phyloP scores from a whole-genome alignment of 2,113 vertebrate species.

The Marmota flaviventris region DNA sequence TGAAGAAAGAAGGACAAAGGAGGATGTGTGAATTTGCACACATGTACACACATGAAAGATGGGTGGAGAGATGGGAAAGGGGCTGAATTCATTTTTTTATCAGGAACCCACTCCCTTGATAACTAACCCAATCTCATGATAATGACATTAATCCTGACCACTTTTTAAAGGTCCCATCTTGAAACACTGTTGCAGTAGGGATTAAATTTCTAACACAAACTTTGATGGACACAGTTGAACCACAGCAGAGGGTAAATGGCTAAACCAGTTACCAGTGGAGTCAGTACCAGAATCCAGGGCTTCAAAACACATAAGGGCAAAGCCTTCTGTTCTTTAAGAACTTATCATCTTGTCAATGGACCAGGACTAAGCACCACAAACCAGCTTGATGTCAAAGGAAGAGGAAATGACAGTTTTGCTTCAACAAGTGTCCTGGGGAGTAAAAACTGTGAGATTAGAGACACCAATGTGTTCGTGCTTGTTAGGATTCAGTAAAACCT shows the following conservation, averaged over 20 bases:
- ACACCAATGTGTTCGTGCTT: not conserved
- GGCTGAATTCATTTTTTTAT: not conserved
- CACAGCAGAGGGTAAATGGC: not conserved
- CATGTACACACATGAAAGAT: not conserved
- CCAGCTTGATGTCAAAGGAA: not conserved
- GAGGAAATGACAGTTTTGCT: not conserved
- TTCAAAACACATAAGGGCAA: not conserved
- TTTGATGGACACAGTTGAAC: not conserved
- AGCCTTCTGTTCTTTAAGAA: not conserved
- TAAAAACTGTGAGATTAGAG: not conserved
- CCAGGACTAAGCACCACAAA: not conserved
- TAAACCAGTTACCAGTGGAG: not conserved
- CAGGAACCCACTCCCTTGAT: not conserved
- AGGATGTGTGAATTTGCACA: no score
- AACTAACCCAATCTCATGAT: not conserved
- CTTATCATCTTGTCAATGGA: not conserved
- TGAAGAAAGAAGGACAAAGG: not conserved
- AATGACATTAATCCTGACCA: not conserved
- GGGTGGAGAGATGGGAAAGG: not conserved
- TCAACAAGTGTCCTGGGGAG: not conserved
- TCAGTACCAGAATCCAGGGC: slow-evolving; percentile 4
- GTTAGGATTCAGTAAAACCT: not conserved
- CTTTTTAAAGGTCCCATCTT: not conserved
- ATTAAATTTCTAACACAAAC: not conserved
- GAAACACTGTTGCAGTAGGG: not conserved